Evolutionary conservation across 2,797 vertebrate genomes (phyloP).

Genomic region (Anabas testudineus): DNA sequence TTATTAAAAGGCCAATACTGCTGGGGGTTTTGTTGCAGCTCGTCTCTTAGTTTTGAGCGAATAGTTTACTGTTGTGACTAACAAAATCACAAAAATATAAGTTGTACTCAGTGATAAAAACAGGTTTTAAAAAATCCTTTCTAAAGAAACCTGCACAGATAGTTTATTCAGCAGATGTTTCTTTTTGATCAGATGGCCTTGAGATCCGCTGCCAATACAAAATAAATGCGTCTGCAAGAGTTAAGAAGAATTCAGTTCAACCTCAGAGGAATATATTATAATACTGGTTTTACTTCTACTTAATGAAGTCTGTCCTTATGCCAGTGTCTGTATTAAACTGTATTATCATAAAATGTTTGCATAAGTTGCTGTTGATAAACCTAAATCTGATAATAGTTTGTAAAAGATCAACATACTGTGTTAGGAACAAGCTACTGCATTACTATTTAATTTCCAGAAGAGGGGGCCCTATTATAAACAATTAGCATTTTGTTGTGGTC

Average conservation of each 20-base stretch:
- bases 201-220: neutral
- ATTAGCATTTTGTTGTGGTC: neutral
- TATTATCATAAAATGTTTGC: neutral
- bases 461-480: slow-evolving; percentile 32
- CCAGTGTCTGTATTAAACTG: neutral
- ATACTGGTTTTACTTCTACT: neutral
- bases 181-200: neutral
- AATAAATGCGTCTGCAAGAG: neutral
- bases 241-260: neutral
- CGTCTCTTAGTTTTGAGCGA: slow-evolving; percentile 4
- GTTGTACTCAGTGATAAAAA: too few species aligned
- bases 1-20: slow-evolving; percentile 73
- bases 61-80: neutral
- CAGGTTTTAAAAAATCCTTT: neutral
- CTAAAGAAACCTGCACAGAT: neutral
- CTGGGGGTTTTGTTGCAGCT: slow-evolving; percentile 26
- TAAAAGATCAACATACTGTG: neutral
- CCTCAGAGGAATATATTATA: accelerated
- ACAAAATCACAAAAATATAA: neutral
- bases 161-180: accelerated
- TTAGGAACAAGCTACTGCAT: slow-evolving; percentile 3
- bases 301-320: accelerated
- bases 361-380: neutral
- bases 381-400: neutral
- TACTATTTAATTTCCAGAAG: slow-evolving; percentile 48